Base-by-base conservation (phyloP, 1,140 invertebrate species). In the Drosophila lacertosa region DNA sequence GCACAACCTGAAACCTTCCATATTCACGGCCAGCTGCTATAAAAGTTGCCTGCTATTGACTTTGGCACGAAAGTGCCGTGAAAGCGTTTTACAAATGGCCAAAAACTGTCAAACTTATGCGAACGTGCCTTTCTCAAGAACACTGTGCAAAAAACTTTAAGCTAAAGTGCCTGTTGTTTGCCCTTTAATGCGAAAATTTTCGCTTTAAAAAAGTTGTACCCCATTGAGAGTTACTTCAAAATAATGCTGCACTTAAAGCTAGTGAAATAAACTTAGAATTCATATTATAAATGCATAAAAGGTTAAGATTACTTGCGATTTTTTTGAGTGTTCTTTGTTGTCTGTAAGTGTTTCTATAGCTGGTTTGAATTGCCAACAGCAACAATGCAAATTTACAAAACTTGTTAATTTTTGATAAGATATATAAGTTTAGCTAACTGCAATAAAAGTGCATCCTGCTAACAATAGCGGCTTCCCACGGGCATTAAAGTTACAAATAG, bases 351-450 rank as follows among this genome's bases (percentile, higher is more conserved):
- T 9, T 20, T 37, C 26, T 48, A 44, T 24, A 35, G 45, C 10
- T 58, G 16, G 24, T 29, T 59, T 22, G 16, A 67, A 71, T n/a
- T 20, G 35, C 42, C 45, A 65, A 69, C 35, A 26, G 35, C 20
- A 54, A 26, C 51, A 86, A 84, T 70, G 81, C 68, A 74, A 84
- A 80, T 74, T 66, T 86, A 39, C 55, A 40, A 53, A 77, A 81
- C 69, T 81, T 77, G 82, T 81, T 77, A 84, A 81, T 86, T 62
- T 86, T 81, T 88, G 81, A 84, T 84, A 80, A 79, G 77, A 77
- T 22, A 37, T 70, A 86, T 53, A 80, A 80, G 66, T 80, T 70
- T 62, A 47, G 42, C 59, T 55, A 84, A 86, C 81, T 84, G 67
- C 80, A 84, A 84, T 80, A 80, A 80, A 79, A 68, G 55, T 59